Conservation (phyloP, 2,888 invertebrate genomes). For the Elegia similella region DNA sequence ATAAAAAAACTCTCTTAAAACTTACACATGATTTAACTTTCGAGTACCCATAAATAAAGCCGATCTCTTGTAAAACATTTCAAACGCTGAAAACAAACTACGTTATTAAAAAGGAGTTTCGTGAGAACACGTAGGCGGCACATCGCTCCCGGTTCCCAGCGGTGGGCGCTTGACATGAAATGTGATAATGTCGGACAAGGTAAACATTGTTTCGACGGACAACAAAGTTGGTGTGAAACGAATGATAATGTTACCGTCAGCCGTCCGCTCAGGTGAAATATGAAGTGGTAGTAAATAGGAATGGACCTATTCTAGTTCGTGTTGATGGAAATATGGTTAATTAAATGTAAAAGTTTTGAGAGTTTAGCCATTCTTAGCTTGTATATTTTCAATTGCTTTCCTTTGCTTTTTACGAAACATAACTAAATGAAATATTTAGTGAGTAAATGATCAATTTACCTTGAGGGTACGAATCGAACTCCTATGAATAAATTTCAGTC, state of each 20-base stretch:
- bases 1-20: no score
- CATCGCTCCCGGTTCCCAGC: slow-evolving; percentile 24
- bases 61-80: background rate
- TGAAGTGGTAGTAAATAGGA: slow-evolving; percentile 5
- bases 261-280: slow-evolving; percentile 8
- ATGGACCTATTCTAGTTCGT: slow-evolving; percentile 14
- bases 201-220: slow-evolving; percentile 26
- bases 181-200: slow-evolving; percentile 32
- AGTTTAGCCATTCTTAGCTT: no score
- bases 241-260: slow-evolving; percentile 7
- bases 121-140: slow-evolving; percentile 29
- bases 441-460: background rate
- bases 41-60: background rate
- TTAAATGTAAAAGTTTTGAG: background rate
- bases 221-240: slow-evolving; percentile 11
- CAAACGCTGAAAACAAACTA: slow-evolving; percentile 5
- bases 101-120: slow-evolving; percentile 21
- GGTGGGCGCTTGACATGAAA: slow-evolving; percentile 31
- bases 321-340: background rate
- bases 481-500: background rate
- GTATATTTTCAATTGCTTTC: no score
- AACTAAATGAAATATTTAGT: background rate
- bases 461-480: background rate
- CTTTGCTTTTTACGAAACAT: no score
- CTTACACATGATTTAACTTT: no score